Evolutionary conservation across 2,113 vertebrate species (phyloP), one percentile per base, ranked within the genome.

Genomic region (Hucho hucho): DNA sequence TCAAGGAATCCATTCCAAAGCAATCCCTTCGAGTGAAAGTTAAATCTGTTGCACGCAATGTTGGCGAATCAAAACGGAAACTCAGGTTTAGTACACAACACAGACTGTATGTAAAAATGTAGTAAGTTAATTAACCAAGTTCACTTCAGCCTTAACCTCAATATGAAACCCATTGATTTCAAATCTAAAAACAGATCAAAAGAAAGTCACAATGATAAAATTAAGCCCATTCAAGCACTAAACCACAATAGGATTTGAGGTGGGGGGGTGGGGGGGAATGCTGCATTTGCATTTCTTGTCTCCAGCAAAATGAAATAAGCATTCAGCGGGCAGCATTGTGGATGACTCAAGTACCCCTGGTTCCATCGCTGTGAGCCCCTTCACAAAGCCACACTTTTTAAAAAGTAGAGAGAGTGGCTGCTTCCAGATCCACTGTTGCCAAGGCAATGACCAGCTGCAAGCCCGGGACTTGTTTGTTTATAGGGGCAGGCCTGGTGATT

Each of bases 361-460:
- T 47, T 90, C 84, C 84, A 87, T 84, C 76, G 85, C 83, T 72
- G 84, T 74, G 53, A 66, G 78, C 79, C 72, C 72, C 88, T 89
- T 88, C 37, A 43, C 37, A 43, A 43, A 43, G 37, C 37, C 37
- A 43, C 37, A 43, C 7, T 43, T 43, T 43, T 43, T 12, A 43
- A 43, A 43, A 43, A 43, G 37, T 43, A 43, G 37, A 2, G 70
- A 80, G 72, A 80, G 81, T 65, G 20, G 83, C 83, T 92, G 87
- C 88, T 92, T 88, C 88, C 84, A 89, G 87, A 86, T 85, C 83
- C 77, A 3, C 81, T 16, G 93, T 94, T 91, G 87, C 92, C 89
- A 91, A 69, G 91, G 91, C 66, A 80, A 94, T 86, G 86, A 88
- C 87, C 90, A 91, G 92, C 91, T 92, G 91, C 88, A 61, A 86